Percentiles rank a stretch among this genome's conserved stretches.
Conservation (phyloP, 2,888 invertebrate genomes). For the Polia nebulosa region DNA sequence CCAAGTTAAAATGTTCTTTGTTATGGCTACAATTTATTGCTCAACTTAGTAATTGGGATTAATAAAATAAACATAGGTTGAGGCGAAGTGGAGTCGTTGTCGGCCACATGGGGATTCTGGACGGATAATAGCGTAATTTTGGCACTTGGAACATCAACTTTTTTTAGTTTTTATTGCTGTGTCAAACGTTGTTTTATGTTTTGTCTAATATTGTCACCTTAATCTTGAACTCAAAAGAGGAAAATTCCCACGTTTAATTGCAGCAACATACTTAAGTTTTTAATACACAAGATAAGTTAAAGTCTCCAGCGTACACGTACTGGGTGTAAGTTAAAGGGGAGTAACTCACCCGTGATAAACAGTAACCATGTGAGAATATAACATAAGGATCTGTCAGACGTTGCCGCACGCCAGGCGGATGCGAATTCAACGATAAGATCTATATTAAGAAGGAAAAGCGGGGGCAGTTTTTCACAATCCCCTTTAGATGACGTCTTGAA, state of each 20-base stretch:
- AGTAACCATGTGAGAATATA: conserved; percentile 58
- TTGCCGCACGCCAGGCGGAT: conserved; percentile 49
- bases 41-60: conserved; percentile 65
- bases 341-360: conserved; percentile 45
- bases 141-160: conserved; percentile 27
- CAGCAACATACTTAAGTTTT: background rate
- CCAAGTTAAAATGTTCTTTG: conserved; percentile 66
- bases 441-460: conserved; percentile 71
- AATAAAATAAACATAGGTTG: conserved; percentile 62
- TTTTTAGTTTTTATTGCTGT: conserved; percentile 20
- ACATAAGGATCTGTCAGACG: conserved; percentile 44
- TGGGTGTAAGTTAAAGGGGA: conserved; percentile 33
- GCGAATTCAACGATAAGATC: conserved; percentile 71
- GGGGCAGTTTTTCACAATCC: conserved; percentile 69
- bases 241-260: background rate
- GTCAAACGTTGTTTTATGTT: background rate
- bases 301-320: conserved; percentile 21
- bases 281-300: conserved; percentile 25
- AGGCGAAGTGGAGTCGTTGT: conserved; percentile 47
- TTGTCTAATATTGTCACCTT: background rate
- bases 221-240: background rate
- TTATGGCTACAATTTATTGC: conserved; percentile 64
- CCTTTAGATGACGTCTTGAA: conserved; percentile 71
- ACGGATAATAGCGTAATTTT: conserved; percentile 34
- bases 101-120: conserved; percentile 35